Conservation (phyloP, 1,140 invertebrate genomes). For the Drosophila serrata region DNA sequence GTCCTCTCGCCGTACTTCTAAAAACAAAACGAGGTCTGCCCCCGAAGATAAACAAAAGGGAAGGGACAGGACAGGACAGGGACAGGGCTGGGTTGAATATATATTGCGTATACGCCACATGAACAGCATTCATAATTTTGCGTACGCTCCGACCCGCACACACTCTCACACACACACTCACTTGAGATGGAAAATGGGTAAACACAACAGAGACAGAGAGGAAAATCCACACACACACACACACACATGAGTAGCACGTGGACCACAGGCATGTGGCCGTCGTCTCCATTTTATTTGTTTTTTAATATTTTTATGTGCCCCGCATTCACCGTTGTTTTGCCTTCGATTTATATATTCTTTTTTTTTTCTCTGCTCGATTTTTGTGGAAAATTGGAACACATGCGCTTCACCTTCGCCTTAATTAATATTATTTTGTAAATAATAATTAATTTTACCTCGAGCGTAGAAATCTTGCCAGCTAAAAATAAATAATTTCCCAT, state of each 20-base stretch:
- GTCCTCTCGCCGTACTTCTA: slow-evolving; percentile 50
- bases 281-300: slow-evolving; percentile 66
- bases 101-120: slow-evolving; percentile 73
- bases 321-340: slow-evolving; percentile 30
- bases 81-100: slow-evolving; percentile 18
- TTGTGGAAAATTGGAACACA: slow-evolving; percentile 63
- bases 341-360: slow-evolving; percentile 42
- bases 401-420: slow-evolving; percentile 80
- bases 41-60: slow-evolving; percentile 67
- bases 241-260: slow-evolving; percentile 54
- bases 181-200: slow-evolving; percentile 65
- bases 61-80: not conserved
- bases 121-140: slow-evolving; percentile 74
- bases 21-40: slow-evolving; percentile 60
- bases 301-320: slow-evolving; percentile 74
- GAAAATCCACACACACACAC: slow-evolving; percentile 35
- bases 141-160: slow-evolving; percentile 36
- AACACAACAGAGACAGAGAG: slow-evolving; percentile 57
- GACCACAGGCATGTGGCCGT: slow-evolving; percentile 43
- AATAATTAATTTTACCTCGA: slow-evolving; percentile 71
- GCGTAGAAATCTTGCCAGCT: slow-evolving; percentile 22
- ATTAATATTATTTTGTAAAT: slow-evolving; percentile 75
- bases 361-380: slow-evolving; percentile 13
- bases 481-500: slow-evolving; percentile 42
- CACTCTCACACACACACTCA: slow-evolving; percentile 10